Percentiles rank a stretch among this genome's conserved stretches.
Evolutionary conservation across 2,797 vertebrate genomes (phyloP).

Genomic region (Pitangus sulphuratus): DNA sequence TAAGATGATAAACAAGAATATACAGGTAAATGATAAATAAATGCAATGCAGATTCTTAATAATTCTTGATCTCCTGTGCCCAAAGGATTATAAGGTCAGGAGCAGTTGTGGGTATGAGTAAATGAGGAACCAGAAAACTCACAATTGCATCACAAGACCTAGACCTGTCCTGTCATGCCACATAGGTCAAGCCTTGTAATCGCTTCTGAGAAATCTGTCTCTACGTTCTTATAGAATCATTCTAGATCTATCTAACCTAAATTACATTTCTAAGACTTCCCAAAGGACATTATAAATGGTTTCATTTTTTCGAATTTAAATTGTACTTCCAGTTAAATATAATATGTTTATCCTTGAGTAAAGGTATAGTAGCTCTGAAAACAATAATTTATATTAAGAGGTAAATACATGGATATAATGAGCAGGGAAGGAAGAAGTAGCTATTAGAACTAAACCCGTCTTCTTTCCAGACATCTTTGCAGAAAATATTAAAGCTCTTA

Average conservation of each 20-base stretch:
- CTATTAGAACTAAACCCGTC: not conserved
- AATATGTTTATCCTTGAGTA: not conserved
- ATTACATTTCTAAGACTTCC: not conserved
- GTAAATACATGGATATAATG: not conserved
- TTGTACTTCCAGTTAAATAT: not conserved
- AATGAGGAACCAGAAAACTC: not conserved
- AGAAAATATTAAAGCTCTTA: slow-evolving; percentile 25
- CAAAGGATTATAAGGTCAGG: not conserved
- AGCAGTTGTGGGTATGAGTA: not conserved
- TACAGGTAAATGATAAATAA: not conserved
- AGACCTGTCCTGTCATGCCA: not conserved
- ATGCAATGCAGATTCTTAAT: not conserved
- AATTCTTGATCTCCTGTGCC: not conserved
- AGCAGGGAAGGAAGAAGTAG: not conserved
- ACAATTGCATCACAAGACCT: not conserved
- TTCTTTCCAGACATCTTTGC: not conserved
- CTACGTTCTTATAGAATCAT: not conserved
- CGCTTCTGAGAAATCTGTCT: not conserved
- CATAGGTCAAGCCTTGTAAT: not conserved
- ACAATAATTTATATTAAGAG: not conserved
- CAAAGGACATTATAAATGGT: not conserved
- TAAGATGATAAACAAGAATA: not conserved
- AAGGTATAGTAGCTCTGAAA: not conserved
- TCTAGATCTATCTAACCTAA: not conserved
- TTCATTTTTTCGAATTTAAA: slow-evolving; percentile 26